These are phyloP conservation scores for Cephus pulcher DNA, from an alignment of 2,888 invertebrate species.

Conservation along the genomic window DNA sequence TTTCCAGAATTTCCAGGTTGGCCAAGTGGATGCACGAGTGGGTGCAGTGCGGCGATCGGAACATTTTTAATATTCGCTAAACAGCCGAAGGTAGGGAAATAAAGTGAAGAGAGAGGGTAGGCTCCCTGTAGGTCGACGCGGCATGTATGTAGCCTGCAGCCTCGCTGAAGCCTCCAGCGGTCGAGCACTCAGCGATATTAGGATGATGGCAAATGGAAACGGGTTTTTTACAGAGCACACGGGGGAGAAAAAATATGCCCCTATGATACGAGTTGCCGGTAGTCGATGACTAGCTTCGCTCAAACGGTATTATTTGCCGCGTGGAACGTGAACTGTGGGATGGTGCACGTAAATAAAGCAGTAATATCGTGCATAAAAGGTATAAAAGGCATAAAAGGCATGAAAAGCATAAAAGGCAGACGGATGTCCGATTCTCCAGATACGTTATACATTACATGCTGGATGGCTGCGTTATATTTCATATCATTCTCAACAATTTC, in stretches of 20 bases:
- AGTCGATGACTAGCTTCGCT: background rate
- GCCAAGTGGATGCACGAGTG: too few relatives aligned
- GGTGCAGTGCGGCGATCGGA: conserved; percentile 5
- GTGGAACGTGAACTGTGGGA: background rate
- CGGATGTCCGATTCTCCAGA: too few relatives aligned
- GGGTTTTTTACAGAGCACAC: conserved; percentile 7
- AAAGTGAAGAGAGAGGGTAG: background rate
- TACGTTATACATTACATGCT: too few relatives aligned
- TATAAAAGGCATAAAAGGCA: too few relatives aligned
- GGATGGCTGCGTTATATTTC: too few relatives aligned
- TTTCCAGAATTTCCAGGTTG: too few relatives aligned
- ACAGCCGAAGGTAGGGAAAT: conserved; percentile 17
- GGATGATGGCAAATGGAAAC: conserved; percentile 26
- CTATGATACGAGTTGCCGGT: background rate
- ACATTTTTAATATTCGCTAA: conserved; percentile 25
- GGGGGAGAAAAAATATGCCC: conserved; percentile 3
- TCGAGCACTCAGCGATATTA: conserved; percentile 55
- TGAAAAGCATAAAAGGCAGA: too few relatives aligned
- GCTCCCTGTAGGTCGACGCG: too few relatives aligned
- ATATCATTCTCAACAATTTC: too few relatives aligned
- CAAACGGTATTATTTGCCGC: conserved; percentile 4
- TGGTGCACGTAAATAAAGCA: conserved; percentile 4
- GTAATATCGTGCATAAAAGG: conserved; percentile 8
- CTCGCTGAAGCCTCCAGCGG: conserved; percentile 17
- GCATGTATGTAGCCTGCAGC: conserved; percentile 1